Evolutionary conservation across 2,888 invertebrate genomes (phyloP).

Genomic region (Anthophora plumipes): DNA sequence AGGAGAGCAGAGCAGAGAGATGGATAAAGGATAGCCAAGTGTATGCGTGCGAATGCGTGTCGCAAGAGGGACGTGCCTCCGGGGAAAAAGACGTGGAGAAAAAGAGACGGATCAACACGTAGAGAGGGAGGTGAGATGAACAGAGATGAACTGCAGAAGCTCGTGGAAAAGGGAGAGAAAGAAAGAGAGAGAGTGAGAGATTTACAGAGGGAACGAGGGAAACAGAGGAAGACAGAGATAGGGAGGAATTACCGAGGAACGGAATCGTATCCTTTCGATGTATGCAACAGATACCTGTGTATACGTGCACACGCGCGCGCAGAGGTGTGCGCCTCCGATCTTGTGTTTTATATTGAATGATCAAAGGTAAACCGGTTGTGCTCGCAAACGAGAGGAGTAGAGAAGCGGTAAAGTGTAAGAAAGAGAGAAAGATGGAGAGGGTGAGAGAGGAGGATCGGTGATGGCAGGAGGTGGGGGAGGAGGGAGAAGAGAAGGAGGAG

Average conservation of each 20-base stretch:
- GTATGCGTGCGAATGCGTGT: slow-evolving; percentile 46
- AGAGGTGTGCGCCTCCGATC: slow-evolving; percentile 68
- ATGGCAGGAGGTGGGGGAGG: slow-evolving; percentile 44
- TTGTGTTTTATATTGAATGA: slow-evolving; percentile 80
- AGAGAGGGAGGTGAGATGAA: neutral
- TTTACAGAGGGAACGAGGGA: neutral
- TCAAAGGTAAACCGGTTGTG: slow-evolving; percentile 82
- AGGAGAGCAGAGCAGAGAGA: slow-evolving; percentile 6
- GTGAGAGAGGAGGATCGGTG: slow-evolving; percentile 52
- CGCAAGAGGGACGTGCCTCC: slow-evolving; percentile 34
- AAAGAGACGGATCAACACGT: slow-evolving; percentile 9
- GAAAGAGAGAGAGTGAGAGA: no score
- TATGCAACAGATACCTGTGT: slow-evolving; percentile 21
- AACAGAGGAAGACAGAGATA: slow-evolving; percentile 13
- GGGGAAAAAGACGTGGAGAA: neutral
- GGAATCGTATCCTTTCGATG: slow-evolving; percentile 47
- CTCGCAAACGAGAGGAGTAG: slow-evolving; percentile 62
- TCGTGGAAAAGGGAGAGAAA: neutral
- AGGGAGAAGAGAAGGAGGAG: slow-evolving; percentile 55
- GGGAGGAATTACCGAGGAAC: slow-evolving; percentile 54
- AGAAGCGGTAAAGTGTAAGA: slow-evolving; percentile 41
- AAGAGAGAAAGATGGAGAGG: no score
- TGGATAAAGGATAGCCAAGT: slow-evolving; percentile 15
- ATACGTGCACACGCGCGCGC: slow-evolving; percentile 29
- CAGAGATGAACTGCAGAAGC: neutral